Percentiles rank a stretch among this genome's conserved stretches.
phyloP scores from a whole-genome alignment of 2,113 vertebrate genomes.

The Amia ocellicauda region DNA sequence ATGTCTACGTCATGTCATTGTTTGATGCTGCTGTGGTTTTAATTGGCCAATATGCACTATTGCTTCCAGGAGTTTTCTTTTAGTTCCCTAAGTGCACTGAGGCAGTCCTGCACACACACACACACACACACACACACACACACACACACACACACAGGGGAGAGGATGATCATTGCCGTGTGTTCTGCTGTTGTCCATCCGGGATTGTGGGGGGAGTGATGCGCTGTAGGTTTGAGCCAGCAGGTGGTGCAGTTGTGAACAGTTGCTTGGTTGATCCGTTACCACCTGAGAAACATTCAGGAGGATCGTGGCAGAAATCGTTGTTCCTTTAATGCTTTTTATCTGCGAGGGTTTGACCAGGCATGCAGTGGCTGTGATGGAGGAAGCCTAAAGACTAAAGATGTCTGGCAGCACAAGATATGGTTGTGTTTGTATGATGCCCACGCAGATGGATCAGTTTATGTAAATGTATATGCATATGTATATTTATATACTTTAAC shows the following conservation, averaged over 20 bases:
- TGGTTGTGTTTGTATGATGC: slow-evolving; percentile 5
- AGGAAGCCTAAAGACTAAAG: not conserved
- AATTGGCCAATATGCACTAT: slow-evolving; percentile 74
- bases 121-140: no score
- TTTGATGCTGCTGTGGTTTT: slow-evolving; percentile 75
- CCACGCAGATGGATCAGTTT: not conserved
- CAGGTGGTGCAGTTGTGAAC: slow-evolving; percentile 21
- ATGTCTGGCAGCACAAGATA: slow-evolving; percentile 4
- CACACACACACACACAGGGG: not conserved
- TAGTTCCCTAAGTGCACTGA: slow-evolving; percentile 81
- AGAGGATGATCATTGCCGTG: not conserved
- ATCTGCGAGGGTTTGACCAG: not conserved
- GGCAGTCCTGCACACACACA: slow-evolving; percentile 48
- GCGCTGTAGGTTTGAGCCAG: slow-evolving; percentile 19
- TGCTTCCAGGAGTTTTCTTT: slow-evolving; percentile 78
- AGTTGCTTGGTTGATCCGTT: not conserved
- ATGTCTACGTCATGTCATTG: slow-evolving; percentile 65
- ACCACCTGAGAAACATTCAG: not conserved
- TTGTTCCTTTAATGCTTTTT: not conserved
- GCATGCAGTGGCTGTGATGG: slow-evolving; percentile 12
- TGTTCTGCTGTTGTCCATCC: slow-evolving; percentile 10
- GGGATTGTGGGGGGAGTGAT: slow-evolving; percentile 20
- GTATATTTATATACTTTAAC: slow-evolving; percentile 1
- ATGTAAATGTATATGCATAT: slow-evolving; percentile 4
- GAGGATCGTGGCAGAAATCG: not conserved